phyloP scores from a whole-genome alignment of 2,797 vertebrate genomes.

The Scyliorhinus canicula region DNA sequence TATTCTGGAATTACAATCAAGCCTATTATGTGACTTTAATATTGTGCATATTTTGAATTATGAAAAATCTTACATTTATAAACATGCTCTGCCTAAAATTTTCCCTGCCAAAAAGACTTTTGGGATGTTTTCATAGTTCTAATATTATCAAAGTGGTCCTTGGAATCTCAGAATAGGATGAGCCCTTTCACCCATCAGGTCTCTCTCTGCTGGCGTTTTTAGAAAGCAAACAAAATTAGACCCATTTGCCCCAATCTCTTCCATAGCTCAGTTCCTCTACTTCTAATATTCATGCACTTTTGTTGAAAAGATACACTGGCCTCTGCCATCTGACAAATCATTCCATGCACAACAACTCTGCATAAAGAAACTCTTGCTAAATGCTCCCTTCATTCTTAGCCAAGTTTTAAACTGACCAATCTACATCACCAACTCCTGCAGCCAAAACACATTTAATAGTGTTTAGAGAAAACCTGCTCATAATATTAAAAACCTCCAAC shows the following conservation, averaged over 20 bases:
- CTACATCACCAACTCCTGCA: neutral
- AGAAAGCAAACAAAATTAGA: neutral
- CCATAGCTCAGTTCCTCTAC: neutral
- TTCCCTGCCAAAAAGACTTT: neutral
- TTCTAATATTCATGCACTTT: neutral
- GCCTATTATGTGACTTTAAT: neutral
- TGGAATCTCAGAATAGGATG: neutral
- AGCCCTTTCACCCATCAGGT: neutral
- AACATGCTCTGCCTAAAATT: neutral
- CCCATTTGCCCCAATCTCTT: neutral
- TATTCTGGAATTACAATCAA: neutral
- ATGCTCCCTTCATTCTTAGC: neutral
- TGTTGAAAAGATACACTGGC: neutral
- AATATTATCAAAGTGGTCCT: neutral
- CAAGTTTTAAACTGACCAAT: neutral
- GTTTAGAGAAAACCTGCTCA: neutral
- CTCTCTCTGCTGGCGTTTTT: neutral
- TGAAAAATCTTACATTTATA: neutral
- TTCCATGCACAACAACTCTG: neutral
- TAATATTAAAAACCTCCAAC: neutral
- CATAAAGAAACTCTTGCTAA: neutral
- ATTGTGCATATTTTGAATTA: neutral
- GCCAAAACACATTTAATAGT: neutral
- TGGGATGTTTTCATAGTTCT: neutral
- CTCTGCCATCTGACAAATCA: neutral